These are phyloP conservation scores for Glaucidium brasilianum DNA, from an alignment of 2,113 vertebrate species.

Conservation along the genomic window DNA sequence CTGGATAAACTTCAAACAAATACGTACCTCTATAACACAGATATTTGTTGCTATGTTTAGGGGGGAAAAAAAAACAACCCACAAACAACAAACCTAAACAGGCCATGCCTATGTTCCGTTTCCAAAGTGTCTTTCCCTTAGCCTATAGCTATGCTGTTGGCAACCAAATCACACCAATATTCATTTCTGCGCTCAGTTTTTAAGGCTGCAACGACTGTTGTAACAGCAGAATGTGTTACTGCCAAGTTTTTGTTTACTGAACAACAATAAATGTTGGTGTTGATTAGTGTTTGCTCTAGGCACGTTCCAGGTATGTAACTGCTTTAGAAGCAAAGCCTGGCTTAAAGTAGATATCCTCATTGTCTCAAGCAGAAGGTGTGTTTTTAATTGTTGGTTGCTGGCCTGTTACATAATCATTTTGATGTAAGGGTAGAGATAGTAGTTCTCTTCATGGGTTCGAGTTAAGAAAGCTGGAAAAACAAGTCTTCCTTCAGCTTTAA, in stretches of 20 bases:
- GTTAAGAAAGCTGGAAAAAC: slow-evolving; percentile 41
- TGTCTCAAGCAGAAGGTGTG: not conserved
- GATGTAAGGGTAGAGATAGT: not conserved
- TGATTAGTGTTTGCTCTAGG: not conserved
- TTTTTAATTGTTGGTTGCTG: not conserved
- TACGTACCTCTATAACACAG: accelerated
- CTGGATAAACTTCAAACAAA: not conserved
- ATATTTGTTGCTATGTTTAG: accelerated
- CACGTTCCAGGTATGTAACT: not conserved
- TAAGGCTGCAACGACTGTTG: accelerated
- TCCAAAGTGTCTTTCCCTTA: not conserved
- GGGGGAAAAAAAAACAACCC: accelerated
- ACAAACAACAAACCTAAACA: not conserved
- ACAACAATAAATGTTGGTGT: not conserved
- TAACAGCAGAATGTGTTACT: not conserved
- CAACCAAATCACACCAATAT: not conserved
- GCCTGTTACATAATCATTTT: not conserved
- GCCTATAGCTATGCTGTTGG: accelerated
- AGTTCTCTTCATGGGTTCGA: not conserved
- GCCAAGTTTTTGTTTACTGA: not conserved
- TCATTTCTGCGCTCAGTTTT: accelerated
- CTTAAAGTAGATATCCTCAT: not conserved
- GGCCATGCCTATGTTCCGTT: accelerated
- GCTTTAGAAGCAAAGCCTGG: not conserved
- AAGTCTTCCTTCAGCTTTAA: not conserved